phyloP scores from a whole-genome alignment of 2,113 vertebrate species.

The Meriones unguiculatus region DNA sequence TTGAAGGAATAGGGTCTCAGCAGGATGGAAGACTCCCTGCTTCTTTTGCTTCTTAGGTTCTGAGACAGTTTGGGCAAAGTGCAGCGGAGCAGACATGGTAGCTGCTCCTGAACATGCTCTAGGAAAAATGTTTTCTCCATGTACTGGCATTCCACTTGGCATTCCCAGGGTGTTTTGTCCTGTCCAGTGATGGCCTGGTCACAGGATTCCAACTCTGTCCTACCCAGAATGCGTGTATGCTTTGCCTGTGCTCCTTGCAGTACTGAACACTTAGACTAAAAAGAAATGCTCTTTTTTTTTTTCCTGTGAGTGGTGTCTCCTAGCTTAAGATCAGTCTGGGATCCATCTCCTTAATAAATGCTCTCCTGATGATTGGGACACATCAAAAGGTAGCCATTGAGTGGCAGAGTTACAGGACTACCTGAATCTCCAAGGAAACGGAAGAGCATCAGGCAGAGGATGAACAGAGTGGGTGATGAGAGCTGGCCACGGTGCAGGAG shows the following conservation, averaged over 20 bases:
- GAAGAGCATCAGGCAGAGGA: not conserved
- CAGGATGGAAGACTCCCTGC: not conserved
- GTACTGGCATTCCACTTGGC: not conserved
- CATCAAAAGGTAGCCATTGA: not conserved
- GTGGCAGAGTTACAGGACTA: not conserved
- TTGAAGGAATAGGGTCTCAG: slow-evolving; percentile 11
- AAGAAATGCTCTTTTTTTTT: not conserved
- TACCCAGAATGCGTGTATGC: not conserved
- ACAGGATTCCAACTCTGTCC: not conserved
- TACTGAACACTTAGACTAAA: not conserved
- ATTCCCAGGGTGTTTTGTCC: not conserved
- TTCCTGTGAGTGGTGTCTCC: not conserved
- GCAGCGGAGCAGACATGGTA: rapidly evolving
- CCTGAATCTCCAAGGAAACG: slow-evolving; percentile 23
- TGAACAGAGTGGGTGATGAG: not conserved
- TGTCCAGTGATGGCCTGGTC: not conserved
- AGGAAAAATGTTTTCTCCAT: not conserved
- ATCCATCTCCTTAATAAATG: not conserved
- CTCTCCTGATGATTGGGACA: not conserved
- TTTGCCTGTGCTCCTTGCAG: not conserved
- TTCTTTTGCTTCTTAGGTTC: not conserved
- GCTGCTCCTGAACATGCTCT: not conserved
- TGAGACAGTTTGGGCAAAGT: not conserved
- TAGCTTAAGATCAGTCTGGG: not conserved
- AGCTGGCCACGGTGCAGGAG: not conserved